These are phyloP conservation scores for Metopolophium dirhodum DNA, from an alignment of 1,140 invertebrate species.

Conservation along the genomic window DNA sequence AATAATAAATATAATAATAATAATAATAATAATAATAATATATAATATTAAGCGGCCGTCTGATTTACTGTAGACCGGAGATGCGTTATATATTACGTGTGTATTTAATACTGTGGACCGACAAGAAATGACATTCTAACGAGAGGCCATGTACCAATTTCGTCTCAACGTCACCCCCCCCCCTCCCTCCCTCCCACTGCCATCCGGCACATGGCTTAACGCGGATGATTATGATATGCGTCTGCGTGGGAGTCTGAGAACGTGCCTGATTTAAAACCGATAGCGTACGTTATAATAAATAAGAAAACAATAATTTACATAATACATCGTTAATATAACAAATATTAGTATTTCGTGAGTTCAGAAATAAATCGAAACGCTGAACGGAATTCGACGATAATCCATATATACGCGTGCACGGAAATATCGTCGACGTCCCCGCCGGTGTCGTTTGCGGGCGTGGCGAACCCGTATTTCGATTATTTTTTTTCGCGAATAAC, in stretches of 20 bases:
- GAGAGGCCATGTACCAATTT: not conserved
- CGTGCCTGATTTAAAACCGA: not conserved
- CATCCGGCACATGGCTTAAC: not conserved
- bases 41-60: not conserved
- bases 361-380: not conserved
- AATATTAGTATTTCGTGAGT: conserved; percentile 17
- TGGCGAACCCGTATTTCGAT: not conserved
- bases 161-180: not conserved
- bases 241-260: conserved; percentile 10
- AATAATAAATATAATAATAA: too few relatives aligned
- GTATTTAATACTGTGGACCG: not conserved
- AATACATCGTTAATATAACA: not conserved
- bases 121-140: not conserved
- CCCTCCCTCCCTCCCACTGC: too few relatives aligned
- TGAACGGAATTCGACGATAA: not conserved
- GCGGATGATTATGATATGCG: not conserved
- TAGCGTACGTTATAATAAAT: not conserved
- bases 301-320: conserved; percentile 18
- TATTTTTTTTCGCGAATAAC: not conserved
- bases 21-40: too few relatives aligned
- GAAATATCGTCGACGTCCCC: not conserved
- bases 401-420: not conserved
- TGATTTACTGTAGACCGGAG: not conserved
- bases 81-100: not conserved
- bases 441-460: not conserved